Base-by-base conservation (phyloP, 2,797 vertebrate species). In the Dendrocincla fuliginosa region DNA sequence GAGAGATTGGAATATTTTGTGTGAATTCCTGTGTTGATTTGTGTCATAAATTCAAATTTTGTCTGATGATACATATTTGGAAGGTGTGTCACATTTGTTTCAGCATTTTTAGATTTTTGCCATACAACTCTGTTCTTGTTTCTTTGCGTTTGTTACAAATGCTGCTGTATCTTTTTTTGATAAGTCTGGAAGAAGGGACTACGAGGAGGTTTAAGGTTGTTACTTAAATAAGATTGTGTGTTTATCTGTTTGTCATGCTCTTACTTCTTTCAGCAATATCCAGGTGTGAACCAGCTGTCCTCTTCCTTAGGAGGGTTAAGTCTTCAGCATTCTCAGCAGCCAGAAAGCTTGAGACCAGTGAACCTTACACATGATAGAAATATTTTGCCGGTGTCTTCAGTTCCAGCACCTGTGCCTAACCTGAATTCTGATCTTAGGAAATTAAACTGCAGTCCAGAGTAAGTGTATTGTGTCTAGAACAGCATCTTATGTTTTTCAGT, bases 401-500 rank as follows among this genome's bases (percentile, higher is more conserved):
- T 98, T 56, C 97, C 98, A 95, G 98, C 98, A 87, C 99, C 99
- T 14, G 98, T 99, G 82, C 99, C 99, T 93, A 99, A 99, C 97
- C 98, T 99, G 95, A 99, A 98, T 96, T 91, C 98, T 12, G 99
- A 99, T 69, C 98, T 99, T 68, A 99, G 97, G 96, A 99, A 98
- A 93, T 97, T 99, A 97, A 99, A 99, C 98, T 99, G 99, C 97
- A 99, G 98, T 95, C 98, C 99, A 35, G 98, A 99, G 99, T 99
- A 98, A 98, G 99, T 98, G 82, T 95, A 85, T 19, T 68, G 47
- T 87, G 44, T 67, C 33, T 82, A 47, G 35, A 69, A 41, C 10
- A 64, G 17, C 6, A 13, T 47, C 53, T 77, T 59, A 8, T 0
- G 7, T 63, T 88, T 85, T 75, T 76, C 32, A 49, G 14, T 76